Evolutionary conservation across 2,888 invertebrate species (phyloP).

Genomic region (Lepas anatifera): DNA sequence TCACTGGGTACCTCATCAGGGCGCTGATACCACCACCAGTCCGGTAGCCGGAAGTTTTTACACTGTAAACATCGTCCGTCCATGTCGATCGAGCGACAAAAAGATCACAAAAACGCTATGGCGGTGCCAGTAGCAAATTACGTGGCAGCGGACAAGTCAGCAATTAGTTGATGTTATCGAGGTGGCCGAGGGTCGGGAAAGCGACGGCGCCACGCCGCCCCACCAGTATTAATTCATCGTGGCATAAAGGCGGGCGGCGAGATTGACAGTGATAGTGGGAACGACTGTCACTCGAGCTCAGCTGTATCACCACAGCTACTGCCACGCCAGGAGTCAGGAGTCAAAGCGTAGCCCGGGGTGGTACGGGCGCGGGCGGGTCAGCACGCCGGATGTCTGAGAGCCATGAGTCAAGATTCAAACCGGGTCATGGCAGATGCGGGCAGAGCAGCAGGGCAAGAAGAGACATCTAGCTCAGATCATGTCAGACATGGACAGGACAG

Average conservation of each 20-base stretch:
- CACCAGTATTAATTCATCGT: constrained; percentile 5
- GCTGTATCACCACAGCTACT: not conserved
- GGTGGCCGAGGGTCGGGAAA: not conserved
- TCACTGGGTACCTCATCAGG: too few species aligned
- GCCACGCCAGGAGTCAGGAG: too few species aligned
- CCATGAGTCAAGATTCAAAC: too few species aligned
- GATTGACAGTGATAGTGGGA: constrained; percentile 6
- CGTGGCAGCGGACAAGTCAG: not conserved
- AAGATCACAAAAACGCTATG: not conserved
- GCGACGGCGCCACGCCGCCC: not conserved
- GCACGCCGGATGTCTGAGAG: too few species aligned
- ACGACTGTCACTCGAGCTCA: not conserved
- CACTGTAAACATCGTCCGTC: not conserved
- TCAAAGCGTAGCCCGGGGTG: too few species aligned
- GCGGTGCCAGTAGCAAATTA: constrained; percentile 4
- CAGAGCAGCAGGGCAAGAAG: too few species aligned
- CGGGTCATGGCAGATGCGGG: too few species aligned
- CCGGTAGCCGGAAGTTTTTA: not conserved
- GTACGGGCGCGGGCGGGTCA: too few species aligned
- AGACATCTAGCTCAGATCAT: too few species aligned
- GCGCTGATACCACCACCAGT: too few species aligned
- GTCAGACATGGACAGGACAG: too few species aligned
- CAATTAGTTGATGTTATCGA: constrained; percentile 8
- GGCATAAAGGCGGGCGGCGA: constrained; percentile 1
- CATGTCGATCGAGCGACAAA: not conserved